phyloP scores from a whole-genome alignment of 1,140 invertebrate genomes.

The Eumeta japonica region DNA sequence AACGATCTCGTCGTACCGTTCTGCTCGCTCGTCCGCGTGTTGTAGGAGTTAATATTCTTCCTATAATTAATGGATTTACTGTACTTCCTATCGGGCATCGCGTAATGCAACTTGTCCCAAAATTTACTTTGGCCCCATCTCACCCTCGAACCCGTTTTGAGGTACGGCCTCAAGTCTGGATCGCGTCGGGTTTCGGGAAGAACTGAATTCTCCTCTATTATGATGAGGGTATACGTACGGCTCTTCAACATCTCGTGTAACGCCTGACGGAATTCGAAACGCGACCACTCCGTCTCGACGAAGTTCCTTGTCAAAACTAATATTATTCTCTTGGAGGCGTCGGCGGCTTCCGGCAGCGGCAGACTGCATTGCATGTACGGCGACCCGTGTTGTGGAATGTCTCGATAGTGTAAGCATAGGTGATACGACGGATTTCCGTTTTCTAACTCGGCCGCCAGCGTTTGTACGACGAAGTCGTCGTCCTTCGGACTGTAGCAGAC shows the following conservation, averaged over 20 bases:
- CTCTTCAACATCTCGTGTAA: slow-evolving; percentile 83
- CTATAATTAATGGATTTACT: slow-evolving; percentile 59
- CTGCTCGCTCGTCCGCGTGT: slow-evolving; percentile 61
- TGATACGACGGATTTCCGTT: slow-evolving; percentile 73
- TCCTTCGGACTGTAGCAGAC: slow-evolving; percentile 91
- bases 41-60: slow-evolving; percentile 76
- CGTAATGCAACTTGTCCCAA: slow-evolving; percentile 87
- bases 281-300: slow-evolving; percentile 82
- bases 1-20: slow-evolving; percentile 58
- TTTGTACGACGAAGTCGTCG: slow-evolving; percentile 85
- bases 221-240: slow-evolving; percentile 76
- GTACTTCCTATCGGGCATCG: slow-evolving; percentile 69
- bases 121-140: slow-evolving; percentile 88
- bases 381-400: slow-evolving; percentile 68
- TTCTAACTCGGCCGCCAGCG: slow-evolving; percentile 82
- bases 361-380: slow-evolving; percentile 72
- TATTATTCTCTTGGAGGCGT: slow-evolving; percentile 78
- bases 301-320: slow-evolving; percentile 81
- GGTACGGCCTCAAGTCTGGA: slow-evolving; percentile 81
- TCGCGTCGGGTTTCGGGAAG: slow-evolving; percentile 80
- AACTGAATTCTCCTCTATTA: slow-evolving; percentile 76
- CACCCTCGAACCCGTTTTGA: slow-evolving; percentile 79
- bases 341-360: slow-evolving; percentile 81
- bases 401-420: slow-evolving; percentile 84
- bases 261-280: slow-evolving; percentile 79